Conservation (phyloP, 2,888 invertebrate genomes). For the Nipponacmea schrenckii region DNA sequence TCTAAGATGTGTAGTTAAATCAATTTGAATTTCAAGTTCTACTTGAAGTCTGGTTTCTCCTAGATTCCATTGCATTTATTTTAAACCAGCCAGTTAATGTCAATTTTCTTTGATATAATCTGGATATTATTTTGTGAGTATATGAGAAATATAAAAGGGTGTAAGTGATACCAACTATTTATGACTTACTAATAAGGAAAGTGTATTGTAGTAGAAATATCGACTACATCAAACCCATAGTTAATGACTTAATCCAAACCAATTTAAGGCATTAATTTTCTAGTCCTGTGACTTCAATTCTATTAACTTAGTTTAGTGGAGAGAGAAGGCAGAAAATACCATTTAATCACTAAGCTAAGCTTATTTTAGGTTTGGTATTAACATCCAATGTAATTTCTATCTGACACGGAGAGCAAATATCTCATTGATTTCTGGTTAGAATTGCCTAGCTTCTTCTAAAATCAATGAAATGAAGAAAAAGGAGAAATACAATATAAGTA, state of each 20-base stretch:
- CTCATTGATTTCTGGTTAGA: conserved; percentile 22
- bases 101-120: no score
- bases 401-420: conserved; percentile 26
- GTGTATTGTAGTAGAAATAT: no score
- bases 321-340: background rate
- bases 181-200: conserved; percentile 19
- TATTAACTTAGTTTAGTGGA: background rate
- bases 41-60: no score
- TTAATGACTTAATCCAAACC: conserved; percentile 14
- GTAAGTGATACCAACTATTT: conserved; percentile 20
- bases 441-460: conserved; percentile 7
- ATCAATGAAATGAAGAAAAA: conserved; percentile 17
- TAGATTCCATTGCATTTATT: no score
- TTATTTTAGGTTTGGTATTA: background rate
- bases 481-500: background rate
- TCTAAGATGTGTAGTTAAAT: no score
- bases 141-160: conserved; percentile 20
- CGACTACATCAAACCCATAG: no score
- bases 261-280: conserved; percentile 17
- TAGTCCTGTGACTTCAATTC: background rate
- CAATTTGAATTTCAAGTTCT: no score
- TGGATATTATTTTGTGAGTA: background rate
- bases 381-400: conserved; percentile 24
- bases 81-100: no score
- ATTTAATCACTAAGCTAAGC: background rate